These are phyloP conservation scores for Labeo calbasu DNA, from an alignment of 2,797 vertebrate genomes.

Conservation along the genomic window DNA sequence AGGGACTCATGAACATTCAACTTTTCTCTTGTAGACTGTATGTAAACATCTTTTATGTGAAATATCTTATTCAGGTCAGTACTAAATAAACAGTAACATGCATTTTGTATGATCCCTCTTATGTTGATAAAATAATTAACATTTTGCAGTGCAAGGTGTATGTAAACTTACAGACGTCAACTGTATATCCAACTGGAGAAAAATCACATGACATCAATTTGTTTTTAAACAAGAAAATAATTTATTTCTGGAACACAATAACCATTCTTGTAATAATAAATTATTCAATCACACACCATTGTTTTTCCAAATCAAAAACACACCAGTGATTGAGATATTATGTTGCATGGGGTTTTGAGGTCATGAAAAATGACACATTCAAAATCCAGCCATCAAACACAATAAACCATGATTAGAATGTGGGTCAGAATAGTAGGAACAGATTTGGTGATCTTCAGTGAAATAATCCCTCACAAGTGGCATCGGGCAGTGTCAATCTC, in stretches of 20 bases:
- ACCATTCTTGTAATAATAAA: conserved; percentile 70
- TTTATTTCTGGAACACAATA: conserved; percentile 82
- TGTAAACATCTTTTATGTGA: too few relatives aligned
- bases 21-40: too few relatives aligned
- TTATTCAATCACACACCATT: conserved; percentile 72
- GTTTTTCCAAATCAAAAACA: conserved; percentile 67
- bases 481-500: conserved; percentile 18
- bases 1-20: too few relatives aligned
- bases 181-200: not conserved
- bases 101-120: too few relatives aligned
- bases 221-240: conserved; percentile 81
- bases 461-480: conserved; percentile 1
- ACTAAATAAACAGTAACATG: too few relatives aligned
- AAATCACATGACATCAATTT: not conserved
- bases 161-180: too few relatives aligned
- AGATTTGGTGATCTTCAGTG: conserved; percentile 1
- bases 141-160: too few relatives aligned
- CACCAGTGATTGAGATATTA: conserved; percentile 66
- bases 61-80: too few relatives aligned
- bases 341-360: conserved; percentile 59
- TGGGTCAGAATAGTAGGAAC: conserved; percentile 22
- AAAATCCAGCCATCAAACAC: conserved; percentile 50
- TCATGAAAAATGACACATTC: conserved; percentile 26
- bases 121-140: too few relatives aligned
- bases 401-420: conserved; percentile 38